Evolutionary conservation across 2,797 vertebrate genomes (phyloP).

Genomic region (Trichosurus vulpecula): DNA sequence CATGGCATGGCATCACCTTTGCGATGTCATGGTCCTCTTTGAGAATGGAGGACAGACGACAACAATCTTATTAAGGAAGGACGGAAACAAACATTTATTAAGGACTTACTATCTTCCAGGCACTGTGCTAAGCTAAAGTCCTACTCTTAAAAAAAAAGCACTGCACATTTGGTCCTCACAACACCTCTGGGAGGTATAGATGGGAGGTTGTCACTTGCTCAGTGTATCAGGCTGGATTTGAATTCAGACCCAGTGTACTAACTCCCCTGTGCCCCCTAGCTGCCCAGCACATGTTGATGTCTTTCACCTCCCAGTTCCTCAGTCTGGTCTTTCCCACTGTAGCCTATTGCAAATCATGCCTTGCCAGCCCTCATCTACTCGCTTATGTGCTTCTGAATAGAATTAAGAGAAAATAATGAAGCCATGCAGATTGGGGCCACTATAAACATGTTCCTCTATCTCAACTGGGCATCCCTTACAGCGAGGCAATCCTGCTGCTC

Average conservation of each 20-base stretch:
- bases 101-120: too few species aligned
- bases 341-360: background rate
- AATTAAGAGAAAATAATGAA: background rate
- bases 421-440: background rate
- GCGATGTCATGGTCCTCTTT: too few species aligned
- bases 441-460: rapidly evolving
- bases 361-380: background rate
- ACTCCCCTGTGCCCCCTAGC: background rate
- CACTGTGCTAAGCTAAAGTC: background rate
- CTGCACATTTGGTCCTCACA: background rate
- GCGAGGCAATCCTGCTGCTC: background rate
- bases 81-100: background rate
- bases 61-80: background rate
- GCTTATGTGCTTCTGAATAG: background rate
- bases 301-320: background rate
- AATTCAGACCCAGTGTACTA: background rate
- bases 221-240: background rate
- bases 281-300: background rate
- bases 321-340: background rate
- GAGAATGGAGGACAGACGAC: too few species aligned
- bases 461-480: background rate
- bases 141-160: background rate
- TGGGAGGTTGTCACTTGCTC: background rate
- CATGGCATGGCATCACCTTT: too few species aligned
- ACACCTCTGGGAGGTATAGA: background rate